Evolutionary conservation across 2,113 vertebrate species (phyloP), one percentile per base, ranked within the genome.

Genomic region (Mionectes macconnelli): DNA sequence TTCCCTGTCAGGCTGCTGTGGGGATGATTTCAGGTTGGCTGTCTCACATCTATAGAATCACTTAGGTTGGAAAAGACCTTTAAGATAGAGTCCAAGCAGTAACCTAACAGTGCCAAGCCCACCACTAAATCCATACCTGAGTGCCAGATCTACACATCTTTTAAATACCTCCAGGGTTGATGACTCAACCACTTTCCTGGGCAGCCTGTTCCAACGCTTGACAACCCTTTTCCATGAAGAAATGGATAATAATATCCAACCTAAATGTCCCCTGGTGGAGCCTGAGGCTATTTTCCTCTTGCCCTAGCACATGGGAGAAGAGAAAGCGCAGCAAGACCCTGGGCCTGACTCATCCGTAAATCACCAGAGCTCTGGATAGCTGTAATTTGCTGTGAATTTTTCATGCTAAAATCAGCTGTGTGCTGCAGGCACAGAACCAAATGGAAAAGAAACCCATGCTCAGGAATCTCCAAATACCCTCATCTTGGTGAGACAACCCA

Each of bases 371-470:
- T 40, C 76, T 14, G 8, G 69, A 57, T 4, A 6, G 4, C 92
- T 80, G 45, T 7, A 82, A 83, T 91, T 69, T 50, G 67, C 74
- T 49, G 69, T 70, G 94, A 90, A 86, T 94, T 87, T 85, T 89
- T 91, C 86, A 81, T 88, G 87, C 78, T 31, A 22, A 25, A 76
- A 77, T 91, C 89, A 94, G 78, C 92, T 85, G 85, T 74, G 66
- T 68, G 67, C 67, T 90, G 74, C 4, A 12, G 69, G 92, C 84
- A 79, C 2, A 0, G 0, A 95, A 73, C 87, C 7, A 68, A 72
- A 76, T 53, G 84, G 87, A 85, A 95, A 91, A 94, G 28, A 78
- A 85, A 80, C 59, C 67, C 60, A 22, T 0, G 5, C 53, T 80
- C 9, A 3, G 22, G 45, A n/a, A 6, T 25, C 28, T 69, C 72